These are phyloP conservation scores for Nemopilema nomurai DNA, from an alignment of 30 jellyfish, hydroid and myxozoan genomes.

Conservation along the genomic window DNA sequence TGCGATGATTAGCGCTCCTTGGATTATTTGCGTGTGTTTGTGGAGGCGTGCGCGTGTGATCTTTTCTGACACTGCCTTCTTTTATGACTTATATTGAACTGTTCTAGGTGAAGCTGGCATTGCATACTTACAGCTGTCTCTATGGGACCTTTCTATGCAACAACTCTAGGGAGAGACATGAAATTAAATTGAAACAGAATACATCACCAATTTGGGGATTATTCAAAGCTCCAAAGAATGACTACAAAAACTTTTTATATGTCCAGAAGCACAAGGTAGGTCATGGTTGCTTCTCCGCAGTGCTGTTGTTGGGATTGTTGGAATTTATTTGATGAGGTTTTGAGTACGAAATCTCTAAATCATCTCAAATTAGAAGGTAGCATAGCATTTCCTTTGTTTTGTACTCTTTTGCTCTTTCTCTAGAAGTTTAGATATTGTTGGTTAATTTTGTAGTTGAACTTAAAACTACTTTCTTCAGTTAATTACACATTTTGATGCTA, in stretches of 20 bases:
- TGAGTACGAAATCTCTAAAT: too few relatives aligned
- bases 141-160: conserved; percentile 92
- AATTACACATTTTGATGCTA: too few relatives aligned
- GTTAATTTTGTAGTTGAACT: background rate
- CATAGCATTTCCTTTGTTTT: too few relatives aligned
- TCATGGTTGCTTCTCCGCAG: background rate
- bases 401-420: too few relatives aligned
- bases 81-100: background rate
- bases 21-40: too few relatives aligned
- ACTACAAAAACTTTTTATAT: conserved; percentile 68
- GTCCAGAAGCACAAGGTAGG: conserved; percentile 52
- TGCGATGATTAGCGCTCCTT: too few relatives aligned
- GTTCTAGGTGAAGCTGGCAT: conserved; percentile 80
- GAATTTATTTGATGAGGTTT: background rate
- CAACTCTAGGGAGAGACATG: conserved; percentile 73
- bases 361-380: too few relatives aligned
- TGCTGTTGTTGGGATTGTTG: background rate
- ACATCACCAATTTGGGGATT: conserved; percentile 84
- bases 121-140: conserved; percentile 89
- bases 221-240: conserved; percentile 58
- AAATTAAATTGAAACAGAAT: conserved; percentile 46
- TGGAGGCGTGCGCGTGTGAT: too few relatives aligned
- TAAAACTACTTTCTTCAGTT: background rate
- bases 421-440: too few relatives aligned
- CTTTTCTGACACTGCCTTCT: background rate